Base-by-base conservation (phyloP, 37 sponge, comb jelly and placozoan species). In the Bolinopsis microptera region DNA sequence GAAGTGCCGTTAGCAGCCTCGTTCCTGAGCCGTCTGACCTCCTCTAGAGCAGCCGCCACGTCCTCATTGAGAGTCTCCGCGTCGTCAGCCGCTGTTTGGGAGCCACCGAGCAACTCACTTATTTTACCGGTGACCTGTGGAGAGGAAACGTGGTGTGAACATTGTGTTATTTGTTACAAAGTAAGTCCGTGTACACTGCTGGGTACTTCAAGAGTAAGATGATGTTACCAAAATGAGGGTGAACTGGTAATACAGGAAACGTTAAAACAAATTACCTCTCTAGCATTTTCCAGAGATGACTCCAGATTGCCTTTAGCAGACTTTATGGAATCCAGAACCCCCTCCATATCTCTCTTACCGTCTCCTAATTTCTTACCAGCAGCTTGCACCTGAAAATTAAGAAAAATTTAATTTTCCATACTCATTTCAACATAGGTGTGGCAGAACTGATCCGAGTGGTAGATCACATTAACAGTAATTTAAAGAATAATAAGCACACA, bases 11-110 rank as follows among this genome's bases (percentile, higher is more conserved):
- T 86, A 35, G 38, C 24, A 16, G 90, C 90, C 90, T 86, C 90
- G 26, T 40, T n/a, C 28, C 90, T 86, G 48, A 86, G 61, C 35
- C 90, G 24, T 1, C 61, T 8, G 26, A 86, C 35, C 90, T 86
- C 90, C 26, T 9, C 90, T n/a, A 86, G 90, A 2, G 90, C 90
- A 2, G 90, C 41, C 41, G 90, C 90, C 61, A 86, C 90, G 18
- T 86, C 90, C 1, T 23, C 90, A 18, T 26, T 13, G 18, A 86
- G 90, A 23, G 90, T 36, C 3, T 39, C 61, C 0, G 90, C 90
- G 28, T 86, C 90, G 3, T 86, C 90, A 0, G 61, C 90, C 1
- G 35, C 90, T 3, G 40, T n/a, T 41, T 48, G 61, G 0, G 90
- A 86, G 36, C 24, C 61, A 24, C 48, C 40, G 2, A 86, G 28